Base-by-base conservation (phyloP, 2,888 invertebrate species). In the Odontothrips loti region DNA sequence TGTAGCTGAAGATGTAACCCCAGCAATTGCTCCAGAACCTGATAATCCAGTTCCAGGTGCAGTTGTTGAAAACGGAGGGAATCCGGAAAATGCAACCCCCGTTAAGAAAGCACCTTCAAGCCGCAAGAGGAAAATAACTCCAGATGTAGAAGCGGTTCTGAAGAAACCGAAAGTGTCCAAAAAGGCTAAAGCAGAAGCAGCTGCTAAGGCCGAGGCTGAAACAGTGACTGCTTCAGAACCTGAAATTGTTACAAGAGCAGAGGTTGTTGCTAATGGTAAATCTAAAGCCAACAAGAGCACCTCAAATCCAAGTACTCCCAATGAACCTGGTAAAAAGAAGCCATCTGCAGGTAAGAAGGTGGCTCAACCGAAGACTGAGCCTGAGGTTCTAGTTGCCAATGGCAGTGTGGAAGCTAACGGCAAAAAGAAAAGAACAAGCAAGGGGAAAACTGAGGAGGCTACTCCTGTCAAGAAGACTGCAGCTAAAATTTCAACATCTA, bases 391-490 rank as follows among this genome's bases (percentile, higher is more conserved):
- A 15, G 27, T 23, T 27, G 23, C 68, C 23, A 75, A 75, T 75
- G 68, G 68, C 68, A 75, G 12, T 27, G 8, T 79, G 0, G 51
- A 79, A 27, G 80, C 80, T 20, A 81, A 79, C 79, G 80, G 80
- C 6, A 82, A 82, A 68, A 83, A 82, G 81, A 83, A 83, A 83
- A 81, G 79, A 81, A 84, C 83, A 81, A 51, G 82, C 68, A 80
- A 86, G 68, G 23, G 68, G 1, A 75, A 75, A 27, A 8, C 68
- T 1, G 68, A 27, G 12, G 68, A 75, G 1, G 10, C 12, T 8
- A 6, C 23, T 27, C 68, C 34, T 43, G 34, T 27, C 27, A 75
- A 75, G 12, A 75, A 75, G 27, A 12, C 68, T 75, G 68, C 10
- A 23, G 9, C 27, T 27, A 75, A 75, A 27, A 23, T 27, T 10